Conservation (phyloP, 92 coral and sea anemone species). For the Porites cylindrica region DNA sequence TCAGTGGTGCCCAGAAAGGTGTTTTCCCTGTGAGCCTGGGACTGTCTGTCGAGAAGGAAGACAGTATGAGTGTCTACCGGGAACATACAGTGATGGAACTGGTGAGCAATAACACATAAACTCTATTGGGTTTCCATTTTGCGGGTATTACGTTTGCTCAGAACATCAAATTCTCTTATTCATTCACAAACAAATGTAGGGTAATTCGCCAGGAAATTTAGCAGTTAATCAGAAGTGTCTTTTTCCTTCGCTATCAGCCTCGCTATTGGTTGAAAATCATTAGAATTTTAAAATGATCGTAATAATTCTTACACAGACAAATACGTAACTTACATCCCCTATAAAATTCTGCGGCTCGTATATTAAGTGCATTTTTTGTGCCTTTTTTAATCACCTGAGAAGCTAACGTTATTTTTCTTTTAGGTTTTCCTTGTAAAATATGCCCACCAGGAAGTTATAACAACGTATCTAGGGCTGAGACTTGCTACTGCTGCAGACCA, state of each 20-base stretch:
- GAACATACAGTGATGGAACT: slow-evolving; percentile 99
- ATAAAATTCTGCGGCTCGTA: no score
- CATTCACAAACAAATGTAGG: no score
- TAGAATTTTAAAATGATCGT: no score
- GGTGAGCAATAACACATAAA: slow-evolving; percentile 56
- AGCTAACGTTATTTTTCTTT: neutral
- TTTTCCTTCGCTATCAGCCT: no score
- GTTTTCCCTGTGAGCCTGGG: slow-evolving; percentile 94
- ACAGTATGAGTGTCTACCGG: slow-evolving; percentile 87
- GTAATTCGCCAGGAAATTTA: no score
- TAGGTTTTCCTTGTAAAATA: slow-evolving; percentile 94
- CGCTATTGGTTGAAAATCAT: no score
- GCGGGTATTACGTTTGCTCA: no score
- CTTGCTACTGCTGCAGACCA: slow-evolving; percentile 91
- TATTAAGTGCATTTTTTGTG: no score
- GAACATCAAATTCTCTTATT: no score
- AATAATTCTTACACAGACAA: no score
- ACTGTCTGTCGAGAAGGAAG: slow-evolving; percentile 94
- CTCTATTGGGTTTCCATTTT: neutral
- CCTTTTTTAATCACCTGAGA: neutral
- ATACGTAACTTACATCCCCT: no score
- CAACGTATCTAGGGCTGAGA: slow-evolving; percentile 85
- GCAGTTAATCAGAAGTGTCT: no score
- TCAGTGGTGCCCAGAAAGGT: slow-evolving; percentile 94
- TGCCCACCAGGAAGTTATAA: slow-evolving; percentile 97